Evolutionary conservation across 2,888 invertebrate species (phyloP), one percentile per base, ranked within the genome.

Genomic region (Cephus pulcher): DNA sequence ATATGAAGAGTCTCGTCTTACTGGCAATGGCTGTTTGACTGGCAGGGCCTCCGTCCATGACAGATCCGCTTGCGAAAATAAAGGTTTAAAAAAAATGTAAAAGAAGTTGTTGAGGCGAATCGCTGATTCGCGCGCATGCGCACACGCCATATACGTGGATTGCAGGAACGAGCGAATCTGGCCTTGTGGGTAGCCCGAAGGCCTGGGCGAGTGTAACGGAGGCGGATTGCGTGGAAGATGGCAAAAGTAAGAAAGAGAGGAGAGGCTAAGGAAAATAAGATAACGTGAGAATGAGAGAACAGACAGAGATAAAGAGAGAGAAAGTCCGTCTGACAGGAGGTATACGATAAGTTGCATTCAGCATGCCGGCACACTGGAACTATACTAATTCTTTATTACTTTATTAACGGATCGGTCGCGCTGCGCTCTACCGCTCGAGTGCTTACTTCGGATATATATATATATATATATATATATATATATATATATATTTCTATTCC

Each of bases 21-120:
- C 56, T 56, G 56, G 56, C 23, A 56, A 23, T 79, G 85, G 82
- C 81, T 85, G 83, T 84, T 88, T 86, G 88, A 87, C 84, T 88
- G 88, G 85, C 88, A 86, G 83, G 84, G 84, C 83, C 84, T 86
- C 87, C 86, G 87, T 88, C 83, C 84, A 85, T 56, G 56, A 56
- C 56, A 56, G 56, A 23, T 56, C 56, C 56, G 56, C 56, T 56
- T 56, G 56, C 56, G 56, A 56, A 56, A 56, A 56, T 56, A 56
- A 56, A 56, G 23, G 23, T 6, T 56, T 56, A 56, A 23, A 56
- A 40, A 15, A 56, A 56, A 23, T 6, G 56, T 30, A 56, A 23
- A 56, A 23, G 56, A 56, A 56, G 56, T 56, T 9, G 23, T 56
- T 56, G 23, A 56, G 56, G 56, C 56, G 56, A 56, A 56, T 56